Percentiles rank a stretch among this genome's conserved stretches.
phyloP scores from a whole-genome alignment of 2,113 vertebrate genomes.

The Corydoras sp. region DNA sequence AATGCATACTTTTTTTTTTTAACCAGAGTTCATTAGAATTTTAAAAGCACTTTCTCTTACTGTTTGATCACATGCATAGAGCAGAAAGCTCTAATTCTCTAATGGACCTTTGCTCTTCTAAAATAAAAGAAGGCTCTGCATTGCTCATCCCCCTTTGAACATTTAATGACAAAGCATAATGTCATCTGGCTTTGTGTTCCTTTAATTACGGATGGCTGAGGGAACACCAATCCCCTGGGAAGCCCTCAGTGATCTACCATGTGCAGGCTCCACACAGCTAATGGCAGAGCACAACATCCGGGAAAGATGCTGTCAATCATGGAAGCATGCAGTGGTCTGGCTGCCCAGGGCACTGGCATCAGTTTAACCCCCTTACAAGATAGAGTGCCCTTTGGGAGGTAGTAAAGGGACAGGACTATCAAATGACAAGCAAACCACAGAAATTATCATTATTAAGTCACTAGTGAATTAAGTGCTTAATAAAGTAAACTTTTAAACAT shows the following conservation, averaged over 20 bases:
- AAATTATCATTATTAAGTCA: no score
- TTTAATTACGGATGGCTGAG: constrained; percentile 47
- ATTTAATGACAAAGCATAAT: constrained; percentile 51
- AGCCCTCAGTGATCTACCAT: constrained; percentile 12
- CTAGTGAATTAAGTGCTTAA: no score
- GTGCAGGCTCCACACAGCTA: neutral
- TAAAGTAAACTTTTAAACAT: no score
- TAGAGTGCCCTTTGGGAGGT: constrained; percentile 7
- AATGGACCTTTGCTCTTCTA: neutral
- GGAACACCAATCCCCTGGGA: constrained; percentile 29
- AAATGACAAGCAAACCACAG: constrained; percentile 5
- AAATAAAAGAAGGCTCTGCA: constrained; percentile 18
- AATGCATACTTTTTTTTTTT: no score
- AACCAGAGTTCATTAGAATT: neutral
- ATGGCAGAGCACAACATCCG: neutral
- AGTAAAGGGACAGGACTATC: constrained; percentile 29
- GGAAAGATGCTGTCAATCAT: constrained; percentile 52
- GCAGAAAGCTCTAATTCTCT: no score
- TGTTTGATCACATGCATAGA: neutral
- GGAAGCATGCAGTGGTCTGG: constrained; percentile 10
- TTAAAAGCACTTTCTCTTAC: constrained; percentile 1
- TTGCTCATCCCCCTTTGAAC: constrained; percentile 35
- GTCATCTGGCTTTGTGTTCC: constrained; percentile 39
- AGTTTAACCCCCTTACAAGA: constrained; percentile 20
- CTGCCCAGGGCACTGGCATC: constrained; percentile 6